phyloP scores from a whole-genome alignment of 1,140 invertebrate genomes.

The Chironomus striatipennis region DNA sequence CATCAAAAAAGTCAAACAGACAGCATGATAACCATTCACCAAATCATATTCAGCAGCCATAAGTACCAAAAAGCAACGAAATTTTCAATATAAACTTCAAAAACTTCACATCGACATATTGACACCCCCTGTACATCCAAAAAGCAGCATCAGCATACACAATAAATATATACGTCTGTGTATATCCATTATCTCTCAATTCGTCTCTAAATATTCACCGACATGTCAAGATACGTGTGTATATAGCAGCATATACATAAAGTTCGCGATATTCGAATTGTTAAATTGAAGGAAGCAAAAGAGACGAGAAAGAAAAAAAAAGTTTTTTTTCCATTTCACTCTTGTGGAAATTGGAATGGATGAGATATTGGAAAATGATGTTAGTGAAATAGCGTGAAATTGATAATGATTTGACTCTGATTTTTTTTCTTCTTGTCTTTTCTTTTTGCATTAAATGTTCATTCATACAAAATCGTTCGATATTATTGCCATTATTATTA shows the following conservation, averaged over 20 bases:
- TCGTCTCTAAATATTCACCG: not conserved
- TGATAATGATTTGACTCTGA: slow-evolving; percentile 9
- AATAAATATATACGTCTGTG: too few relatives aligned
- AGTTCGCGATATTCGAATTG: not conserved
- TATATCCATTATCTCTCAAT: not conserved
- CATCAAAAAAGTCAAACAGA: too few relatives aligned
- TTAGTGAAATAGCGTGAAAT: slow-evolving; percentile 1
- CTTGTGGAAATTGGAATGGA: not conserved
- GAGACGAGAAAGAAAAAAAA: not conserved
- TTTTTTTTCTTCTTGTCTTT: not conserved
- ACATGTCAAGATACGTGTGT: not conserved
- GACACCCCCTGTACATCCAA: too few relatives aligned
- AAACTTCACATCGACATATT: too few relatives aligned
- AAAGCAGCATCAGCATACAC: too few relatives aligned
- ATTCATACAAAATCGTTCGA: not conserved
- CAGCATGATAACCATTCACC: too few relatives aligned
- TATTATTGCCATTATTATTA: too few relatives aligned
- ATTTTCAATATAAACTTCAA: too few relatives aligned
- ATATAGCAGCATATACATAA: not conserved
- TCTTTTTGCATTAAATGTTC: not conserved
- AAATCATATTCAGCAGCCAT: too few relatives aligned
- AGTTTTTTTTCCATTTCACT: not conserved
- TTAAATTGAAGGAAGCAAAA: not conserved
- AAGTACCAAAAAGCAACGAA: too few relatives aligned
- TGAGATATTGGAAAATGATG: slow-evolving; percentile 3